These are phyloP conservation scores for Chalcosyrphus nemorum DNA, from an alignment of 2,888 invertebrate genomes.

Conservation along the genomic window DNA sequence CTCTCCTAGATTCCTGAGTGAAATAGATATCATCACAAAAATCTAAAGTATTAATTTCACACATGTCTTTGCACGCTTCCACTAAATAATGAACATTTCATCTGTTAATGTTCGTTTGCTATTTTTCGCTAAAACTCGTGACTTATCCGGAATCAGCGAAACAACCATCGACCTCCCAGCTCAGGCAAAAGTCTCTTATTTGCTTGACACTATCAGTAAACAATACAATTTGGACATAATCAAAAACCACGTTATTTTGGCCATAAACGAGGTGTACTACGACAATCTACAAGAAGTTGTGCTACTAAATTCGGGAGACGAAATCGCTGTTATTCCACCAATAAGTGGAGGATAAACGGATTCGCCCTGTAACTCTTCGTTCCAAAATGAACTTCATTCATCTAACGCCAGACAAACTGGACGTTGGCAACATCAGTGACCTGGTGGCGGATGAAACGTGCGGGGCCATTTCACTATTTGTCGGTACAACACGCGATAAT, in stretches of 20 bases:
- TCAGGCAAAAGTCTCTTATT: conserved; percentile 83
- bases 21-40: neutral
- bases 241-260: conserved; percentile 88
- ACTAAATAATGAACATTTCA: conserved; percentile 62
- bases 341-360: conserved; percentile 92
- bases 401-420: conserved; percentile 86
- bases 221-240: conserved; percentile 87
- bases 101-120: conserved; percentile 86
- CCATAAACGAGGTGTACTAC: conserved; percentile 92
- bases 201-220: conserved; percentile 85
- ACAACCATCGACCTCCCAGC: conserved; percentile 83
- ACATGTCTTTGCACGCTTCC: neutral
- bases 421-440: conserved; percentile 86
- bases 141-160: conserved; percentile 87
- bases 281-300: conserved; percentile 83
- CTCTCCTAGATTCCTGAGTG: neutral
- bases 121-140: conserved; percentile 95
- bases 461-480: conserved; percentile 94
- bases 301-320: conserved; percentile 87
- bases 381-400: conserved; percentile 87
- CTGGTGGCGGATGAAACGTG: conserved; percentile 88
- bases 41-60: neutral
- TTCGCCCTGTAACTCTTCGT: neutral
- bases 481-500: conserved; percentile 93
- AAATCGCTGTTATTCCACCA: conserved; percentile 96